These are phyloP conservation scores for Epizoanthus stellaris DNA, from an alignment of 92 coral and sea anemone species.

Conservation along the genomic window DNA sequence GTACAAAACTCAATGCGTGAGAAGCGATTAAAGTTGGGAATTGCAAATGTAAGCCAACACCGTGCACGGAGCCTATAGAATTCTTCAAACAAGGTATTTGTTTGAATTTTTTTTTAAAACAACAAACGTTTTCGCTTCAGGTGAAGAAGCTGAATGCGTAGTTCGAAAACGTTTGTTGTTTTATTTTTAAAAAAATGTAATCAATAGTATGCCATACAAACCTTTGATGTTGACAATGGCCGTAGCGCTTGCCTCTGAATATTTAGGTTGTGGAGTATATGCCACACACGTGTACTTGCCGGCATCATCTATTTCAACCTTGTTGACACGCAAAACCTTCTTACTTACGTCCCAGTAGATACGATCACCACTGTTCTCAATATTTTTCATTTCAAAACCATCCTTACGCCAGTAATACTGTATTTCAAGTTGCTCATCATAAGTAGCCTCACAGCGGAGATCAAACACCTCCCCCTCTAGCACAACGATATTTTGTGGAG, in stretches of 20 bases:
- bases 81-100: too few species aligned
- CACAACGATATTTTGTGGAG: slow-evolving; percentile 42
- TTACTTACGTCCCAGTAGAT: slow-evolving; percentile 55
- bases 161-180: background rate
- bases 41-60: too few species aligned
- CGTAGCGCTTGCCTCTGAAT: slow-evolving; percentile 67
- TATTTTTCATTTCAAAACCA: slow-evolving; percentile 45
- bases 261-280: slow-evolving; percentile 69
- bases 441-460: slow-evolving; percentile 69
- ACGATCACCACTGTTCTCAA: slow-evolving; percentile 11
- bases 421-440: slow-evolving; percentile 45
- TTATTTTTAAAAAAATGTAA: too few species aligned
- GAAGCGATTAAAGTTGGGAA: too few species aligned
- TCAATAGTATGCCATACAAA: background rate
- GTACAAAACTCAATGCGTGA: too few species aligned
- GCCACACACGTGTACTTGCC: slow-evolving; percentile 89
- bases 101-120: too few species aligned
- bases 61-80: too few species aligned
- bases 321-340: slow-evolving; percentile 52
- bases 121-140: too few species aligned
- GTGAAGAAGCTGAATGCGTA: background rate
- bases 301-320: slow-evolving; percentile 64
- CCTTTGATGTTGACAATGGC: slow-evolving; percentile 81
- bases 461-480: slow-evolving; percentile 50
- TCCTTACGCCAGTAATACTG: slow-evolving; percentile 74